phyloP scores from a whole-genome alignment of 2,888 invertebrate genomes.

The Neria commutata region DNA sequence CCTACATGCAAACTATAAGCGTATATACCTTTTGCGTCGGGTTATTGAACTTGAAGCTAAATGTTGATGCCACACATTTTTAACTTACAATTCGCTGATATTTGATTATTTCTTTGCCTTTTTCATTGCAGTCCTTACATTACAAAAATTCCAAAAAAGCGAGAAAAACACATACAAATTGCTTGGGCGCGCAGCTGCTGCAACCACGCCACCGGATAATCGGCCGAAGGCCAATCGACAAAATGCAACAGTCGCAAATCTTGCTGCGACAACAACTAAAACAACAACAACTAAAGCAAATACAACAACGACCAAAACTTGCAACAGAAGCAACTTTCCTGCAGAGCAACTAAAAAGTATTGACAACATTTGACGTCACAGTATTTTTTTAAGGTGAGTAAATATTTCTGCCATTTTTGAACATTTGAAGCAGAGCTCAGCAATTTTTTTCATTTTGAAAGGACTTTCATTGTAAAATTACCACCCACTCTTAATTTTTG shows the following conservation, averaged over 20 bases:
- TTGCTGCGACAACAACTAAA: slow-evolving; percentile 13
- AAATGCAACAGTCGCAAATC: slow-evolving; percentile 22
- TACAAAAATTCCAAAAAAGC: slow-evolving; percentile 17
- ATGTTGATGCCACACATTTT: no score
- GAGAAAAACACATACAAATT: slow-evolving; percentile 34
- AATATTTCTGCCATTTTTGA: no score
- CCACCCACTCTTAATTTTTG: no score
- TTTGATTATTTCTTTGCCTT: slow-evolving; percentile 27
- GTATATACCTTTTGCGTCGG: no score
- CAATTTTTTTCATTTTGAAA: no score
- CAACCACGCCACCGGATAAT: slow-evolving; percentile 19
- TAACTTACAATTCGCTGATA: no score
- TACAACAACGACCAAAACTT: background rate
- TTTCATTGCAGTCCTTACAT: slow-evolving; percentile 41
- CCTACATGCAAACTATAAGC: no score
- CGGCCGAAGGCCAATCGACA: slow-evolving; percentile 22
- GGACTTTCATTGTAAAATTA: no score
- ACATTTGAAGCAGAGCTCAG: no score
- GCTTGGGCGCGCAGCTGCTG: slow-evolving; percentile 43
- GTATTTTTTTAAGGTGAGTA: slow-evolving; percentile 4
- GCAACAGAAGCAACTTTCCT: background rate
- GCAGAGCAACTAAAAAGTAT: background rate
- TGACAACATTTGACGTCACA: background rate
- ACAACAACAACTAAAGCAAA: background rate
- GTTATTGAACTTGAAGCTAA: no score